These are phyloP conservation scores for Sebastes flavidus DNA, from an alignment of 2,797 vertebrate species.

Conservation along the genomic window DNA sequence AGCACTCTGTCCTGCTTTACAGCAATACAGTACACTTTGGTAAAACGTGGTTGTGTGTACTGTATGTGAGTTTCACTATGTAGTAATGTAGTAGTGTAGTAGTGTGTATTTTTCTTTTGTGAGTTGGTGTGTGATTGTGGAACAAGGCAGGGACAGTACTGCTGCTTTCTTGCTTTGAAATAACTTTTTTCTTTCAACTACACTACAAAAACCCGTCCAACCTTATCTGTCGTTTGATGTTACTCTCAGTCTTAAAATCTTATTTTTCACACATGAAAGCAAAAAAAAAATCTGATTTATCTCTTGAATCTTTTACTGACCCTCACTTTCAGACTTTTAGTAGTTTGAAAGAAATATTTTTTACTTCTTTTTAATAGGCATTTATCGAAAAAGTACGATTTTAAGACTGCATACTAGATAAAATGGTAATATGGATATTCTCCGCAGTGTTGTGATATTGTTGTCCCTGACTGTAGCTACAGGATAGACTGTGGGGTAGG, in stretches of 20 bases:
- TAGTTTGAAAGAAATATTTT: background rate
- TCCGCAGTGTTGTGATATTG: conserved; percentile 52
- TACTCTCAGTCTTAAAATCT: conserved; percentile 70
- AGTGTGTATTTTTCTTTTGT: conserved; percentile 44
- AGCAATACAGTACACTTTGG: conserved; percentile 34
- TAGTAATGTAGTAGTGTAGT: conserved; percentile 23
- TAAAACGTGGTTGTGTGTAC: conserved; percentile 37
- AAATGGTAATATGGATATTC: conserved; percentile 38
- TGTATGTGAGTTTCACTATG: conserved; percentile 34
- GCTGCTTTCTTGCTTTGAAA: conserved; percentile 63
- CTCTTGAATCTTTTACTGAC: background rate
- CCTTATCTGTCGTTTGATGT: conserved; percentile 41
- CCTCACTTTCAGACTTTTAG: background rate
- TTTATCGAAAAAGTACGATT: conserved; percentile 39
- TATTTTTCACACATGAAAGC: conserved; percentile 3
- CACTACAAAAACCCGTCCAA: conserved; percentile 22
- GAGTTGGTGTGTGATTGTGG: conserved; percentile 37
- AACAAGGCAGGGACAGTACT: conserved; percentile 47
- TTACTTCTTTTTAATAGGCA: background rate
- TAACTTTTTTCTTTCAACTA: conserved; percentile 43
- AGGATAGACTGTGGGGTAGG: conserved; percentile 41
- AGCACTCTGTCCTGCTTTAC: conserved; percentile 42
- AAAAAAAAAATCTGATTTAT: background rate
- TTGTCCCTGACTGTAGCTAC: conserved; percentile 44
- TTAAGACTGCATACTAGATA: conserved; percentile 59